Percentiles rank a stretch among this genome's conserved stretches.
phyloP scores from a whole-genome alignment of 2,797 vertebrate species.

The Pyrocephalus nanus region DNA sequence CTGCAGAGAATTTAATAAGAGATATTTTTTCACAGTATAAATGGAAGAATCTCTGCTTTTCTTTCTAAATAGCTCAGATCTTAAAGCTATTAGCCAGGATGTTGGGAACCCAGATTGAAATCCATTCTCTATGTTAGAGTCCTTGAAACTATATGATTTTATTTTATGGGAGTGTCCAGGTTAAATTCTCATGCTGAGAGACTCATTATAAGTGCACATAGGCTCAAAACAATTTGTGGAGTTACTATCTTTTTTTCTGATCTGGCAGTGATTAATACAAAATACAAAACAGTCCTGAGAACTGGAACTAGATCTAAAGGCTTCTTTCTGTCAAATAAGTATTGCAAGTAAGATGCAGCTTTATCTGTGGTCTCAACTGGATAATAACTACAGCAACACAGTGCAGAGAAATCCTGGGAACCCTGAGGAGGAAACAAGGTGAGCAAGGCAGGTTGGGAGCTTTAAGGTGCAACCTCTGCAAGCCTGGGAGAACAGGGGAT shows the following conservation, averaged over 20 bases:
- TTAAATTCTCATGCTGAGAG: not conserved
- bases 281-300: not conserved
- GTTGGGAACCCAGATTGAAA: not conserved
- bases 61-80: not conserved
- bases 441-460: accelerated
- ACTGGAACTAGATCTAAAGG: not conserved
- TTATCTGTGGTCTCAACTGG: not conserved
- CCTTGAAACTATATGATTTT: not conserved
- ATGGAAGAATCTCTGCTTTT: not conserved
- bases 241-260: not conserved
- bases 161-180: not conserved
- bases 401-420: not conserved
- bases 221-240: not conserved
- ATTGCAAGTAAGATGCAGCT: not conserved
- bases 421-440: accelerated
- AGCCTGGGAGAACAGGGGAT: not conserved
- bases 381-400: not conserved
- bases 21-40: not conserved
- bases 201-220: not conserved
- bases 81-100: not conserved
- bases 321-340: not conserved
- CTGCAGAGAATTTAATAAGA: not conserved
- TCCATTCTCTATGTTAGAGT: accelerated
- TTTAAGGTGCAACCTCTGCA: not conserved
- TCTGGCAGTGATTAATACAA: not conserved